Base-by-base conservation (phyloP, 2,797 vertebrate genomes). In the Scolopax bukidnonensis region DNA sequence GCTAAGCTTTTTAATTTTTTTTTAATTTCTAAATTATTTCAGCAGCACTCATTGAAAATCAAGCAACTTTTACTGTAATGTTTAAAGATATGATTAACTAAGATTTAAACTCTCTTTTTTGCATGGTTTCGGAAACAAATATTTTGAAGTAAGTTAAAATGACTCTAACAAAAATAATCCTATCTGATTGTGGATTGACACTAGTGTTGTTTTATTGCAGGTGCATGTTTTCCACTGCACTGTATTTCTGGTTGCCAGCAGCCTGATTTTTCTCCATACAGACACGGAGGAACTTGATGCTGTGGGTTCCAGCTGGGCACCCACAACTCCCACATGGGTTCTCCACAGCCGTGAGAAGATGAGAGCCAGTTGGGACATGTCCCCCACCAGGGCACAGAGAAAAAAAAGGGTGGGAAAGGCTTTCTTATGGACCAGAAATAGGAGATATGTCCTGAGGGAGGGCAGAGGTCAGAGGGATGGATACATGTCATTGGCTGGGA, bases 241-340 rank as follows among this genome's bases (percentile, higher is more conserved):
- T 32, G 13, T 81, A 50, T 36, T 69, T 65, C 36, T 77, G 32
- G 28, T 43, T 91, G 23, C 48, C n/a, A 67, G 38, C 8, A 80
- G 32, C 19, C 71, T 70, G 15, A 32, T 73, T 86, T 86, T 83
- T 84, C 51, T 69, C 45, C 24, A 4, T 33, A 10, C 4, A 48
- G 27, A 41, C 15, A 18, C 8, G 45, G 40, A 53, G 23, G 19
- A 81, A 2, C 9, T 48, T 6, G 2, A 51, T n/a, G 27, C 25
- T 69, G 12, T 45, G 48, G 9, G 6, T 32, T 78, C 20, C 8
- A 8, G 8, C 30, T 24, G 23, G 18, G 41, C 15, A 45, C 16
- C 10, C 11, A 3, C 18, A 77, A 17, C 32, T 73, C 47, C 21
- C 13, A 47, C 0, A 0, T 0, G 3, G n/a, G 16, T n/a, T 6